Evolutionary conservation across 2,888 invertebrate species (phyloP).

Genomic region (Limnephilus marmoratus): DNA sequence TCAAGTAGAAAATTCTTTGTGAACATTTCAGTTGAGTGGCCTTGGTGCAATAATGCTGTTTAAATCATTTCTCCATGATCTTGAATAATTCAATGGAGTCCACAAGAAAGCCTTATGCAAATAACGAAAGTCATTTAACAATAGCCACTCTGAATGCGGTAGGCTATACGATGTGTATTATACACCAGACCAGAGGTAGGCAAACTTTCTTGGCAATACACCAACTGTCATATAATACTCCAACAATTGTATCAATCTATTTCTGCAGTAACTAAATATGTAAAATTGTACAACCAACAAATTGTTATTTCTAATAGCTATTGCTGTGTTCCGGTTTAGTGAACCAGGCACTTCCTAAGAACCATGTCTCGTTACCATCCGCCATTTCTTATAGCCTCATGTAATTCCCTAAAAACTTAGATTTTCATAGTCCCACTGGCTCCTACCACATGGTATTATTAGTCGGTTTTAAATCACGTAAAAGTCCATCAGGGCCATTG

Average conservation of each 20-base stretch:
- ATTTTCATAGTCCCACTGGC: too few relatives aligned
- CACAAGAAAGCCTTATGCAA: conserved; percentile 63
- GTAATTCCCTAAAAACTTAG: neutral
- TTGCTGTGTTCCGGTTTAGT: too few relatives aligned
- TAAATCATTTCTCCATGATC: conserved; percentile 61
- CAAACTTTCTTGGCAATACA: neutral
- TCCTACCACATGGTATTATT: too few relatives aligned
- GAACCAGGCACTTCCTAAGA: too few relatives aligned
- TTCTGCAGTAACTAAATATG: too few relatives aligned
- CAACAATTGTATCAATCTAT: too few relatives aligned
- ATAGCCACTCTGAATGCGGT: conserved; percentile 42
- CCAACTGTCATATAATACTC: neutral
- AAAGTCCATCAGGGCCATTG: too few relatives aligned
- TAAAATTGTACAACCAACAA: too few relatives aligned
- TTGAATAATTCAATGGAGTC: conserved; percentile 63
- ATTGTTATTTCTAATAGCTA: too few relatives aligned
- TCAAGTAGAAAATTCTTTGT: neutral
- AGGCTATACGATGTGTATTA: conserved; percentile 29
- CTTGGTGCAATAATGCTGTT: conserved; percentile 58
- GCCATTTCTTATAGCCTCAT: too few relatives aligned
- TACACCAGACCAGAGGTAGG: neutral
- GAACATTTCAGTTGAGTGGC: neutral
- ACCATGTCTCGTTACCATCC: too few relatives aligned
- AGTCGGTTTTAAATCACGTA: too few relatives aligned
- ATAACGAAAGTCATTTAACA: conserved; percentile 61